A percentile compares a stretch with the other conserved stretches of the same genome.
These are phyloP conservation scores for Phenacoccus solenopsis DNA, from an alignment of 1,140 invertebrate genomes.

Conservation along the genomic window DNA sequence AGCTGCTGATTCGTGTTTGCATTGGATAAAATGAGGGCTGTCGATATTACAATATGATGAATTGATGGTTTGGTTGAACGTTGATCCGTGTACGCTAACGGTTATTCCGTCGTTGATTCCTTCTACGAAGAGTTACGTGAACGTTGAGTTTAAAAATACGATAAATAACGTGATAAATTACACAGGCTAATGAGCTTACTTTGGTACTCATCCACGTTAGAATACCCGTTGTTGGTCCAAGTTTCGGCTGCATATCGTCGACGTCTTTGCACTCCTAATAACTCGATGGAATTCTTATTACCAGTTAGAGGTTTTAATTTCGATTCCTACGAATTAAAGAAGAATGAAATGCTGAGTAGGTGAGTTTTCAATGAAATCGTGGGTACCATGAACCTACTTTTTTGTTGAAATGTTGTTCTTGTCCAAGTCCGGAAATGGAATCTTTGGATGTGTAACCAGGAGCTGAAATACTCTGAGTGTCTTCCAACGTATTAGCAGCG, in stretches of 20 bases:
- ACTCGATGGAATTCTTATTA: conserved; percentile 4
- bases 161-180: neutral
- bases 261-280: neutral
- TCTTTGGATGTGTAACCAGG: conserved; percentile 1
- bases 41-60: neutral
- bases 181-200: neutral
- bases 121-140: neutral
- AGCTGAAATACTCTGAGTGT: neutral
- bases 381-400: neutral
- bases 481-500: neutral
- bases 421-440: neutral
- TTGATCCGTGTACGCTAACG: neutral
- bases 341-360: no score
- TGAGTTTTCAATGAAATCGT: no score
- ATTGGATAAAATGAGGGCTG: neutral
- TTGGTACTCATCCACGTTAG: neutral
- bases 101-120: neutral
- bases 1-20: conserved; percentile 6
- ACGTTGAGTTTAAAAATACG: neutral
- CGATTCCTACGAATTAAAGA: neutral
- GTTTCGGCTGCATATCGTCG: neutral
- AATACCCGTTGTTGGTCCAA: neutral
- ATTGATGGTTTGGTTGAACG: neutral
- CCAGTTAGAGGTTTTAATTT: neutral
- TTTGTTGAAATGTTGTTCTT: neutral